Evolutionary conservation across 1,140 invertebrate genomes (phyloP), one percentile per base, ranked within the genome.

Genomic region (Gryllus bimaculatus): DNA sequence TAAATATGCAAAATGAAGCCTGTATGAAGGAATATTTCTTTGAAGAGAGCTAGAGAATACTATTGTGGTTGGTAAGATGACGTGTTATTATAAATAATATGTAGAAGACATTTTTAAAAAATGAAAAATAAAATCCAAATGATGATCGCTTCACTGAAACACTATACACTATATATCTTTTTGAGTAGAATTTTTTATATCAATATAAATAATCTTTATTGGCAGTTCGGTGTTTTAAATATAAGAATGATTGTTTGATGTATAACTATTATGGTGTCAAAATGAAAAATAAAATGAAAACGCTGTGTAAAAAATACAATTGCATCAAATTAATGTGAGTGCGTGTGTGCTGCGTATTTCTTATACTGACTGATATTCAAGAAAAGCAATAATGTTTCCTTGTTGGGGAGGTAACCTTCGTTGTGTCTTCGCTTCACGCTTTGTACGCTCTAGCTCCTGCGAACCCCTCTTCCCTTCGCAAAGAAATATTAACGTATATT

Each of bases 21-120:
- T 78, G 74, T 80, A 80, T 78, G 73, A 80, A 77, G 78, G 73
- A 49, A 78, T 80, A 76, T 80, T 80, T 80, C 79, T 77, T 77
- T 77, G 76, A 77, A 77, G 47, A 77, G 76, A 49, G 75, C 39
- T 76, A 47, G 47, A 48, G 75, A 76, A 47, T 76, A 76, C n/a
- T 80, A 73, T 80, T 77, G 75, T 48, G 79, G 74, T 80, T 73
- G 75, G 79, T 80, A 80, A 73, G 74, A 80, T 77, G 79, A 77
- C 48, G 47, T 80, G 48, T 74, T 80, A 79, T 48, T 75, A 79
- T 78, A 78, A 78, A 66, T 66, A 80, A 78, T 78, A 75, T 80
- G 47, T 75, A 79, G 73, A 48, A 79, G 48, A 47, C 18, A 77
- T 77, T 47, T n/a, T 48, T 77, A 77, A 49, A 79, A 79, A 79